Conservation (phyloP, 2,113 vertebrate genomes). For the Pygoscelis antarcticus region DNA sequence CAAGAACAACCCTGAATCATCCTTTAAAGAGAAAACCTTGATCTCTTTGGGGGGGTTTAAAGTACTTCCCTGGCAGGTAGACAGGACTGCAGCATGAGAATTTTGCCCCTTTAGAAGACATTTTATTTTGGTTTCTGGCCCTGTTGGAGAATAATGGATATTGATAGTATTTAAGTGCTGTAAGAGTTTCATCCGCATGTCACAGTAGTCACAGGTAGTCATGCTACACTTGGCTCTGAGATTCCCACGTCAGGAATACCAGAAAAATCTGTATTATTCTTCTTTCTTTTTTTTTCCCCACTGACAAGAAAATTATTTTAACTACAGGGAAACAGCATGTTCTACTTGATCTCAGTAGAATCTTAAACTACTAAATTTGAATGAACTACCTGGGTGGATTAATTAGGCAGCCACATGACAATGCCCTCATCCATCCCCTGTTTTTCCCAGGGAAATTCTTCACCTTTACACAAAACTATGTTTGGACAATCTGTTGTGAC, state of each 20-base stretch:
- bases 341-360: background rate
- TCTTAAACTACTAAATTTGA: background rate
- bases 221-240: background rate
- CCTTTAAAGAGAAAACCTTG: background rate
- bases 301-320: background rate
- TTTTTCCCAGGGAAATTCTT: conserved; percentile 5
- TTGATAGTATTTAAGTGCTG: background rate
- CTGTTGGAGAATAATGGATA: background rate
- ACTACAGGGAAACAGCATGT: background rate
- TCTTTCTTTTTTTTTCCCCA: too few relatives aligned
- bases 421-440: background rate
- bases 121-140: background rate
- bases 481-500: background rate
- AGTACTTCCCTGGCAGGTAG: background rate
- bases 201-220: background rate
- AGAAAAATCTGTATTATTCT: background rate
- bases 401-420: background rate
- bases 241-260: background rate
- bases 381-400: background rate
- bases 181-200: background rate
- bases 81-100: background rate
- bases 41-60: background rate
- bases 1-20: background rate
- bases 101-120: background rate
- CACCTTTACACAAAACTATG: conserved; percentile 1